Conservation (phyloP, 2,888 invertebrate genomes). For the Pachycephus smyrnensis region DNA sequence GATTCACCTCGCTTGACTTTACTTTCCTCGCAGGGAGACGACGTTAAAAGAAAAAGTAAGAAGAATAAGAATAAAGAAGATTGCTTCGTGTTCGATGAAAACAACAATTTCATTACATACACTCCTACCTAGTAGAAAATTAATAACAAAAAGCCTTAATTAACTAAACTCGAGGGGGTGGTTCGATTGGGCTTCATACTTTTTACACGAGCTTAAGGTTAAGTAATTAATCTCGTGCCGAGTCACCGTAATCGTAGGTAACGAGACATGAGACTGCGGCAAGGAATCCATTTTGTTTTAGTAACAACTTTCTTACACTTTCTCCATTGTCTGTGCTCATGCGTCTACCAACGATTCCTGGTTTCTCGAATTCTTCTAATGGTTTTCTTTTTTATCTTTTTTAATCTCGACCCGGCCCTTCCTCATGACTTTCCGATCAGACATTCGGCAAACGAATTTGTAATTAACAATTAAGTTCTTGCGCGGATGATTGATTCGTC, state of each 20-base stretch:
- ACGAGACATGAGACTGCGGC: not conserved
- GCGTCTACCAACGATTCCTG: not conserved
- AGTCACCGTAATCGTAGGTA: not conserved
- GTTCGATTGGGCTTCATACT: constrained; percentile 12
- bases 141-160: constrained; percentile 24
- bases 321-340: not conserved
- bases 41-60: not conserved
- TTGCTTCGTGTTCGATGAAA: constrained; percentile 4
- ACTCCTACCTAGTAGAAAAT: constrained; percentile 25
- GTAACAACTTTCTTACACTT: not conserved
- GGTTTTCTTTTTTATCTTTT: not conserved
- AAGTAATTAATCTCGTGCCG: not conserved
- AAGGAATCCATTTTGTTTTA: not conserved
- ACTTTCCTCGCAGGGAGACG: not conserved
- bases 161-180: constrained; percentile 19
- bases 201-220: constrained; percentile 12
- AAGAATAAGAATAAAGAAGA: not conserved
- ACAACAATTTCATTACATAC: constrained; percentile 22
- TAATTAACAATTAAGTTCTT: not conserved
- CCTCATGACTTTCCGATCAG: not conserved
- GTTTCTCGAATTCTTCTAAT: not conserved
- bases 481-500: not conserved
- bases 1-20: not conserved
- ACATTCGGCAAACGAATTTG: not conserved
- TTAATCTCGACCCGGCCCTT: not conserved